Conservation (phyloP, 1,140 invertebrate genomes). For the Drosophila baimaii region DNA sequence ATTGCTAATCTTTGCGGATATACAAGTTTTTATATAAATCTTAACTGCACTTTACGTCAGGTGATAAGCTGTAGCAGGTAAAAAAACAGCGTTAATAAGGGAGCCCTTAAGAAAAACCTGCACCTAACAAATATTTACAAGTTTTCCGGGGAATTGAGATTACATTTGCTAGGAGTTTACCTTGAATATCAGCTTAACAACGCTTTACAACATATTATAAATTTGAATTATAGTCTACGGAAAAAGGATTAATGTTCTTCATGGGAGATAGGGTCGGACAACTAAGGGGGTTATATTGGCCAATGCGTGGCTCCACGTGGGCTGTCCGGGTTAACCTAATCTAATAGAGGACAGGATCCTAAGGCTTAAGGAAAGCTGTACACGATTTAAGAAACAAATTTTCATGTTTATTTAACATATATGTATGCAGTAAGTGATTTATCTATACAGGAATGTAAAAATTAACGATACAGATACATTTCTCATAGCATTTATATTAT, state of each 20-base stretch:
- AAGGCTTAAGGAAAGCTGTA: background rate
- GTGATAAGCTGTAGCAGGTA: background rate
- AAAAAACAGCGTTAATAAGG: too few relatives aligned
- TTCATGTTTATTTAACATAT: background rate
- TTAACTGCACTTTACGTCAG: too few relatives aligned
- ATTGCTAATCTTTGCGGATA: too few relatives aligned
- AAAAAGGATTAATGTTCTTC: background rate
- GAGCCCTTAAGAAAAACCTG: background rate
- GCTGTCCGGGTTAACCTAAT: too few relatives aligned
- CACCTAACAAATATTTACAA: background rate
- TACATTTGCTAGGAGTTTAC: background rate
- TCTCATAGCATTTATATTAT: background rate
- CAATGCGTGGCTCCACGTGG: too few relatives aligned
- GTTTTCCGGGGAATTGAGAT: background rate
- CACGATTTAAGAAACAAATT: background rate
- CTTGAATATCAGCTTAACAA: background rate
- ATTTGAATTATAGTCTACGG: background rate
- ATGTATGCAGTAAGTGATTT: accelerated
- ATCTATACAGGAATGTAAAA: background rate
- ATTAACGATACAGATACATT: too few relatives aligned
- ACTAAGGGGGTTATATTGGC: too few relatives aligned
- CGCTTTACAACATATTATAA: accelerated
- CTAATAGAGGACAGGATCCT: too few relatives aligned
- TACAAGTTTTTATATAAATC: too few relatives aligned
- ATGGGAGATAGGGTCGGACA: too few relatives aligned